Evolutionary conservation across 2,888 invertebrate species (phyloP), one percentile per base, ranked within the genome.

Genomic region (Lasioglossum vierecki): DNA sequence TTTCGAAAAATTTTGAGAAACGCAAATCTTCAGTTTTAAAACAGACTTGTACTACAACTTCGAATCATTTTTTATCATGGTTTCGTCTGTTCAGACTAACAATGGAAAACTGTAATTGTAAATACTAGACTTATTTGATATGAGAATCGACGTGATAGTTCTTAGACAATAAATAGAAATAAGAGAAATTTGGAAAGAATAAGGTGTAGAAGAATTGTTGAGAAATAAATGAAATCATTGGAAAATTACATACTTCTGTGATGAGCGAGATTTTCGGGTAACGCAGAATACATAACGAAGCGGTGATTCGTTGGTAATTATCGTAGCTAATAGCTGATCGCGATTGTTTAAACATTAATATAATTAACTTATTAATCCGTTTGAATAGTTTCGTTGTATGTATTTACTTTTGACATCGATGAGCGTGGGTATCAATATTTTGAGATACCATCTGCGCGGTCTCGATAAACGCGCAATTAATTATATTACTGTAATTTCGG

Each of bases 321-420:
- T n/a, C 41, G 1, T 41, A 2, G 70, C 13, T 39, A 5, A n/a
- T n/a, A 2, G n/a, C 1, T 4, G 70, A 70, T 39, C 11, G 22
- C 35, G 22, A 41, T 70, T 70, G n/a, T 41, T 70, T n/a, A n/a
- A 39, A n/a, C 70, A n/a, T n/a, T 70, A 41, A 70, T 70, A 70
- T 41, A 70, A 70, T 70, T n/a, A 68, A 70, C 41, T 70, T 70
- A 41, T 70, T 41, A n/a, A 41, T 41, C 70, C n/a, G 41, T 70
- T n/a, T 70, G 2, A 13, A 57, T 35, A 68, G 9, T 4, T 30
- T 35, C 22, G 39, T 70, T 41, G 5, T 70, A 70, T 70, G 5
- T 70, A 70, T 70, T 70, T 70, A 70, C n/a, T 41, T 41, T 39
- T 41, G n/a, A 22, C 41, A 2, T 22, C 5, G 11, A 41, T 41